These are phyloP conservation scores for Clarias magur DNA, from an alignment of 2,113 vertebrate species.

Conservation along the genomic window DNA sequence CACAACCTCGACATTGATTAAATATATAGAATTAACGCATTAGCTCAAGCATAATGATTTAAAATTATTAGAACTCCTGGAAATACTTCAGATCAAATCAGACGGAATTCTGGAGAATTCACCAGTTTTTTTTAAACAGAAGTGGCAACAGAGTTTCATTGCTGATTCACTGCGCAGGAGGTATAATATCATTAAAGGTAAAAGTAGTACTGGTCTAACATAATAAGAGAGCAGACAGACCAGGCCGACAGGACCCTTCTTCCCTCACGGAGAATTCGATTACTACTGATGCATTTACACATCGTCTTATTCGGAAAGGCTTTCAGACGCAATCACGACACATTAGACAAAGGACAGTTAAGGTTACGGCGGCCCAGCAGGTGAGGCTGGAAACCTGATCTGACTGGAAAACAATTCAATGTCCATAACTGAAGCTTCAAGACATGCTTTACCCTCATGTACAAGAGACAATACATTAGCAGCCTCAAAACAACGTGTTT, in stretches of 20 bases:
- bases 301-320: not conserved
- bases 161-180: not conserved
- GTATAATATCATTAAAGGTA: not conserved
- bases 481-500: not conserved
- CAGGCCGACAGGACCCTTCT: not conserved
- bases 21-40: not conserved
- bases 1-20: too few species aligned
- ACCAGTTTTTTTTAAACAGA: not conserved
- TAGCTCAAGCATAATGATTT: not conserved
- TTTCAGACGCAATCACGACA: conserved; percentile 16
- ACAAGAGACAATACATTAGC: not conserved
- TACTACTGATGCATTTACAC: conserved; percentile 3
- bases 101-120: not conserved
- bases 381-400: conserved; percentile 4
- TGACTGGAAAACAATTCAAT: not conserved
- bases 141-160: too few species aligned
- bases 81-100: not conserved
- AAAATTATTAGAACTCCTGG: not conserved
- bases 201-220: not conserved
- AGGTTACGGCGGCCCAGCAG: not conserved
- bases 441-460: not conserved
- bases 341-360: conserved; percentile 10
- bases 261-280: not conserved
- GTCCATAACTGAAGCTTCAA: not conserved
- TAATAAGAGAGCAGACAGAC: conserved; percentile 2